Evolutionary conservation across 1,140 invertebrate species (phyloP).

Genomic region (Orussus abietinus): DNA sequence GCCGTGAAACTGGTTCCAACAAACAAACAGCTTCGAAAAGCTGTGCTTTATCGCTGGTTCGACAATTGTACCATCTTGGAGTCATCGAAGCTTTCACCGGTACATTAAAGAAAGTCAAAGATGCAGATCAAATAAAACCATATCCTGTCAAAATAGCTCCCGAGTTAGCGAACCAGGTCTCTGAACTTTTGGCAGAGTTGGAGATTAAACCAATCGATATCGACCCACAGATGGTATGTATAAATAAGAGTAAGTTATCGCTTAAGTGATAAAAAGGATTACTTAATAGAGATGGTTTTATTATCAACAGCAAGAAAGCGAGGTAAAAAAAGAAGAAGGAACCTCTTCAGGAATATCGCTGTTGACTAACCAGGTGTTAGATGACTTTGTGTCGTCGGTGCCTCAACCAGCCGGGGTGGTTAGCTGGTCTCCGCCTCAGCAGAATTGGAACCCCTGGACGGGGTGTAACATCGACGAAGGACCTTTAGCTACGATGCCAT

Average conservation of each 20-base stretch:
- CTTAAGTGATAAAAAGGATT: no score
- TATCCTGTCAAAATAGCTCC: conserved; percentile 75
- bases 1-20: conserved; percentile 89
- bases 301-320: no score
- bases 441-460: conserved; percentile 96
- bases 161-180: conserved; percentile 62
- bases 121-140: conserved; percentile 67
- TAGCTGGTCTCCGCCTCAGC: conserved; percentile 90
- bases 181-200: conserved; percentile 62
- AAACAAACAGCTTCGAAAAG: conserved; percentile 96
- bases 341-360: conserved; percentile 51
- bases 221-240: no score
- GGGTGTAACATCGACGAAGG: conserved; percentile 93
- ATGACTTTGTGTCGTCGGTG: conserved; percentile 60
- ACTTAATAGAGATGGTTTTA: no score
- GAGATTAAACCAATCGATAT: conserved; percentile 56
- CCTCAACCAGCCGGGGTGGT: conserved; percentile 71
- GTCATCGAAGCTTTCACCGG: conserved; percentile 88
- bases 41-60: conserved; percentile 89
- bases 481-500: conserved; percentile 70
- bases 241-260: no score
- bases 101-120: conserved; percentile 79
- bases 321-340: no score
- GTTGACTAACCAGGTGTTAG: conserved; percentile 58
- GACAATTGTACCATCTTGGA: conserved; percentile 91